Conservation (phyloP, 64 coral and sea anemone genomes). For the Stichodactyla helianthus region DNA sequence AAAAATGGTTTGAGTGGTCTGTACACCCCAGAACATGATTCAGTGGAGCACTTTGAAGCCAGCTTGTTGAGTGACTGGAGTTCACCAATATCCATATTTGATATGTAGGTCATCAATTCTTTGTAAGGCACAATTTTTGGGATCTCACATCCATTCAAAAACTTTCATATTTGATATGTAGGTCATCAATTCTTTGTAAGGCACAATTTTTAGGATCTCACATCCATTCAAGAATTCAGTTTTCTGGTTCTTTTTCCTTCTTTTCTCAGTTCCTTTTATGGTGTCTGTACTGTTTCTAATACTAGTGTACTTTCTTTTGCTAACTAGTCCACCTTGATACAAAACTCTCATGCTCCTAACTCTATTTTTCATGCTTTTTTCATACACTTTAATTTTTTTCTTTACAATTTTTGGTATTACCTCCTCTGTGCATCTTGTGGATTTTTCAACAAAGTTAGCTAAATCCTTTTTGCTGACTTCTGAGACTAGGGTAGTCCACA, state of each 20-base stretch:
- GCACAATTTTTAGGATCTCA: too few relatives aligned
- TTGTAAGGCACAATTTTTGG: too few relatives aligned
- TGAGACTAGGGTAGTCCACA: not conserved
- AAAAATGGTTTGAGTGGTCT: too few relatives aligned
- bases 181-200: too few relatives aligned
- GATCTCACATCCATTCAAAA: not conserved
- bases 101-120: too few relatives aligned
- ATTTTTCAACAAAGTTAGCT: slow-evolving; percentile 7
- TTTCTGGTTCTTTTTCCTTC: not conserved
- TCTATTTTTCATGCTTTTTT: not conserved
- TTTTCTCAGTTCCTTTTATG: not conserved
- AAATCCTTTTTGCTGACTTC: not conserved
- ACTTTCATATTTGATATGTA: too few relatives aligned
- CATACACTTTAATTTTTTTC: slow-evolving; percentile 6
- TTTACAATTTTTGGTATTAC: slow-evolving; percentile 24
- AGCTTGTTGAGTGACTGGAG: too few relatives aligned
- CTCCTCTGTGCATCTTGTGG: not conserved
- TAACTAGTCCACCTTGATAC: slow-evolving; percentile 21
- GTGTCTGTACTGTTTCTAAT: slow-evolving; percentile 40
- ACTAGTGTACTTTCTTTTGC: slow-evolving; percentile 40
- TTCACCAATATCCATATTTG: too few relatives aligned
- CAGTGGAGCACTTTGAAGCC: too few relatives aligned
- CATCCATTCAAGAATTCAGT: slow-evolving; percentile 6
- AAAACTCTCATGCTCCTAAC: slow-evolving; percentile 12
- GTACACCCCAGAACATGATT: too few relatives aligned